phyloP scores from a whole-genome alignment of 2,888 invertebrate species.

The Callyntrura guangdongensis region DNA sequence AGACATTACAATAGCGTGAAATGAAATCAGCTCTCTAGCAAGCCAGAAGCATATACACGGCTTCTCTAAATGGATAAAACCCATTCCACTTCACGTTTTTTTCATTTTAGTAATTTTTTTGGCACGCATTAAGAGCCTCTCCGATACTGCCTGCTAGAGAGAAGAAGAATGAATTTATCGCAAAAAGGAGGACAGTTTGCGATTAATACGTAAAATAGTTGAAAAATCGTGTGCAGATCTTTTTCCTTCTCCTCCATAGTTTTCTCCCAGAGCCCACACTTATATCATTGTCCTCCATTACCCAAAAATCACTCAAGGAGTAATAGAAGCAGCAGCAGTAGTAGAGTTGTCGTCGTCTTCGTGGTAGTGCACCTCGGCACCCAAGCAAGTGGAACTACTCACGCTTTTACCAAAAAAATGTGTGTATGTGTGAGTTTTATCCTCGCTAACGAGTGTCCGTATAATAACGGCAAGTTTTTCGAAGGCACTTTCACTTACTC shows the following conservation, averaged over 20 bases:
- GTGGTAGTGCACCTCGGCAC: no score
- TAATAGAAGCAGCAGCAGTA: constrained; percentile 18
- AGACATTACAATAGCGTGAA: constrained; percentile 66
- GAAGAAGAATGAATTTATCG: constrained; percentile 68
- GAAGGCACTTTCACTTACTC: constrained; percentile 63
- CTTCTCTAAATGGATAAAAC: constrained; percentile 12
- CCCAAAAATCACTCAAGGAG: constrained; percentile 69
- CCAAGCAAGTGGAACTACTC: no score
- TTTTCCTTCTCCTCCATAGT: constrained; percentile 48
- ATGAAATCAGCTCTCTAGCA: constrained; percentile 68
- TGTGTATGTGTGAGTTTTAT: constrained; percentile 20
- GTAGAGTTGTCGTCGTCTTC: no score
- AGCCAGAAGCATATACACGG: no score
- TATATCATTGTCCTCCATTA: constrained; percentile 61
- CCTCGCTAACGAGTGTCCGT: constrained; percentile 71
- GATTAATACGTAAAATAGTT: constrained; percentile 76
- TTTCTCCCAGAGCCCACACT: constrained; percentile 10
- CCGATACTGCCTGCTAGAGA: background rate
- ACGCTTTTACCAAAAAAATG: constrained; percentile 3
- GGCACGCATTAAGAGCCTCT: constrained; percentile 66
- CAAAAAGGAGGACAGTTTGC: constrained; percentile 76
- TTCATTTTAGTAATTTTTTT: constrained; percentile 59
- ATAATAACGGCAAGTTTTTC: constrained; percentile 64
- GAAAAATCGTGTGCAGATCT: constrained; percentile 66
- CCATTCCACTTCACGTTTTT: constrained; percentile 31